phyloP scores from a whole-genome alignment of 2,797 vertebrate species.

The Erithacus rubecula region DNA sequence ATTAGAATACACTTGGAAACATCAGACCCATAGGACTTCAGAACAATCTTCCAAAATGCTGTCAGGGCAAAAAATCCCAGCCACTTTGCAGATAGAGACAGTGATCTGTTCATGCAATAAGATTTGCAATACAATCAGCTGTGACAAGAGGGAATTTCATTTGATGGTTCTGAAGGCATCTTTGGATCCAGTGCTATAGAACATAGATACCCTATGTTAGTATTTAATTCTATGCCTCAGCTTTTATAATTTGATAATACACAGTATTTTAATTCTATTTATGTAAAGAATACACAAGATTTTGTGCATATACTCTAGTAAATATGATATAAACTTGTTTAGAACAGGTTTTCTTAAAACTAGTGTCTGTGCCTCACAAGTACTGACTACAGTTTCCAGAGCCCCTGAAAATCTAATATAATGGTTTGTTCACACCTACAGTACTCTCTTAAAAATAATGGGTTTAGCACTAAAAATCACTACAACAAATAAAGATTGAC shows the following conservation, averaged over 20 bases:
- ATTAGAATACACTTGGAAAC: slow-evolving; percentile 5
- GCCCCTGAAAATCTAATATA: not conserved
- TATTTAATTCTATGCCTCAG: not conserved
- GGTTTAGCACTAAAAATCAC: not conserved
- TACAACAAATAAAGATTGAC: not conserved
- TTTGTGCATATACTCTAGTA: not conserved
- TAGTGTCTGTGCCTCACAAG: not conserved
- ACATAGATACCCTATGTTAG: not conserved
- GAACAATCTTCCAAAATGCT: not conserved
- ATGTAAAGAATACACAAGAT: not conserved
- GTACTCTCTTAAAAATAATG: not conserved
- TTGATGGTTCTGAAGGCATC: not conserved
- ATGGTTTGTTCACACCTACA: not conserved
- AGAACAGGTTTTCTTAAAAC: not conserved
- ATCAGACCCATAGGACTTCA: not conserved
- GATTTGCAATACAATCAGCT: not conserved
- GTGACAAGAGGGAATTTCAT: not conserved
- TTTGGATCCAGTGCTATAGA: not conserved
- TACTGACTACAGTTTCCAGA: not conserved
- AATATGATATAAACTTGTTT: not conserved
- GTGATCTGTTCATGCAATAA: not conserved
- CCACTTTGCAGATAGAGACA: not conserved
- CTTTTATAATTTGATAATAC: not conserved
- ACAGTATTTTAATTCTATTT: not conserved
- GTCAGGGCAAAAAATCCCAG: not conserved